A percentile compares a stretch with the other conserved stretches of the same genome.
Evolutionary conservation across 2,797 vertebrate species (phyloP).

Genomic region (Acanthurus lineatus): DNA sequence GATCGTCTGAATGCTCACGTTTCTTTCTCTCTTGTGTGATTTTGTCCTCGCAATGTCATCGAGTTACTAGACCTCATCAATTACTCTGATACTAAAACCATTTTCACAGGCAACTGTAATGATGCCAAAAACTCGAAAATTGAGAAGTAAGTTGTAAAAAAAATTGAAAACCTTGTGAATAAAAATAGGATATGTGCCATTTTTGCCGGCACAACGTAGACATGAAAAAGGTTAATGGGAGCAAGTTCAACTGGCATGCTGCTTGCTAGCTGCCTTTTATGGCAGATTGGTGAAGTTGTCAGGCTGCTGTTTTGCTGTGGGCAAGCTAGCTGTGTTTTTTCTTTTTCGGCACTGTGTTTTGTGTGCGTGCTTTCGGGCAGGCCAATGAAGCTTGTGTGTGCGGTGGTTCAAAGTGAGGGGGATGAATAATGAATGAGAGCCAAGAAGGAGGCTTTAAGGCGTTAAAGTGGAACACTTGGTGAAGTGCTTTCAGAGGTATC

Average conservation of each 20-base stretch:
- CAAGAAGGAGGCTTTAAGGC: constrained; percentile 75
- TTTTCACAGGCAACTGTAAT: constrained; percentile 2
- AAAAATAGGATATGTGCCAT: not conserved
- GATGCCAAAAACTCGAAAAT: not conserved
- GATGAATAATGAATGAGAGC: constrained; percentile 84
- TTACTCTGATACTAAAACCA: not conserved
- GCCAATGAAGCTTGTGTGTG: constrained; percentile 39
- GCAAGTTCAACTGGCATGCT: constrained; percentile 52
- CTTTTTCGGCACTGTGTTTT: constrained; percentile 53
- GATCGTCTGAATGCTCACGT: not conserved
- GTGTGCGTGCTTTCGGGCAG: constrained; percentile 64
- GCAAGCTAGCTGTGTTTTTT: constrained; percentile 54
- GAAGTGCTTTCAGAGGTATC: constrained; percentile 75
- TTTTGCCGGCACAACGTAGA: constrained; percentile 26
- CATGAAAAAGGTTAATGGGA: constrained; percentile 51
- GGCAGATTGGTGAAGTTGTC: constrained; percentile 74
- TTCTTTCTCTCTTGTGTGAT: not conserved
- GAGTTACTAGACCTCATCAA: constrained; percentile 16
- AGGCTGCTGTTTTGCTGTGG: constrained; percentile 58
- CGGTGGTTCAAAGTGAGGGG: constrained; percentile 70
- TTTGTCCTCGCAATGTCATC: not conserved
- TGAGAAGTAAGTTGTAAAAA: not conserved
- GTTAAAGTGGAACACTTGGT: constrained; percentile 78
- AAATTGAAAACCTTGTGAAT: constrained; percentile 1
- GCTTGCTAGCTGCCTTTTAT: constrained; percentile 53